Conservation (phyloP, 2,797 vertebrate species). For the Limnodromus scolopaceus region DNA sequence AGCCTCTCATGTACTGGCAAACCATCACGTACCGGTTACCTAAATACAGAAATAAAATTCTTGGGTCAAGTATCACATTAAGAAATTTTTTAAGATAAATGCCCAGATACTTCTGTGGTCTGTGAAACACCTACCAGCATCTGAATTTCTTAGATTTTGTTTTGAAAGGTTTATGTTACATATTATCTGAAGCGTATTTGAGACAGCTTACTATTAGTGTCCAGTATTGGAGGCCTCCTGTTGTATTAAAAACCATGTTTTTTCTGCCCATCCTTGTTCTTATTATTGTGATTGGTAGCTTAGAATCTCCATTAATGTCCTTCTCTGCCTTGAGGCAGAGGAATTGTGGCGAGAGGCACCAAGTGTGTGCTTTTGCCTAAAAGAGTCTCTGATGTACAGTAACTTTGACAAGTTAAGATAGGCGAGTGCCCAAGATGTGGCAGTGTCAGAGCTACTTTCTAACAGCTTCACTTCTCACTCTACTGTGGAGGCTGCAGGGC, state of each 20-base stretch:
- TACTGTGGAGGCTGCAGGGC: neutral
- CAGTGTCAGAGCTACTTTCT: neutral
- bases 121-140: neutral
- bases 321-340: neutral
- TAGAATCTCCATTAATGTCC: neutral
- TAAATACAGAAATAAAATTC: neutral
- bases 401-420: neutral
- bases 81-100: neutral
- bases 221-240: neutral
- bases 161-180: neutral
- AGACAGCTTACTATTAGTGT: neutral
- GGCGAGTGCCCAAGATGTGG: neutral
- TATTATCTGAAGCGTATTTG: neutral
- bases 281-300: neutral
- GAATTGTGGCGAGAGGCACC: neutral
- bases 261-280: neutral
- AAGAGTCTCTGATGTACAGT: neutral
- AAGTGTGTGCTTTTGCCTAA: neutral
- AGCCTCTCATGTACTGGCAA: neutral
- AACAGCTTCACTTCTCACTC: neutral
- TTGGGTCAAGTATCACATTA: neutral
- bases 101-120: neutral
- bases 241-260: neutral
- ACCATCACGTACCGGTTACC: neutral
- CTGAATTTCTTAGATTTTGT: neutral